phyloP scores from a whole-genome alignment of 2,888 invertebrate species.

The Diarsia brunnea region DNA sequence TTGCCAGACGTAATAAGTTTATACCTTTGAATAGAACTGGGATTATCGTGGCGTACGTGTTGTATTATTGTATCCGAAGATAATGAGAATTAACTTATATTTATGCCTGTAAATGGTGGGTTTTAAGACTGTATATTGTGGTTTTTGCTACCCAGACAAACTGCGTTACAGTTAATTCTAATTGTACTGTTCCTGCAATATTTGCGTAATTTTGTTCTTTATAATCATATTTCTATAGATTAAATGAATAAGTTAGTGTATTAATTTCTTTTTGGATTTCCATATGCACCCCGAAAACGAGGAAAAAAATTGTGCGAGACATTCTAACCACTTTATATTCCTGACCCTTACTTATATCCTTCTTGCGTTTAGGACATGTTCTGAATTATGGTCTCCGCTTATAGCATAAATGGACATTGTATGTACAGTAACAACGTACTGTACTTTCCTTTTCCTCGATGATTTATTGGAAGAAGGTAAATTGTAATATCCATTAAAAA shows the following conservation, averaged over 20 bases:
- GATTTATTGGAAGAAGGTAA: slow-evolving; percentile 62
- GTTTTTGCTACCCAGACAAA: not conserved
- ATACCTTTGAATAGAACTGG: slow-evolving; percentile 45
- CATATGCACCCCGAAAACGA: slow-evolving; percentile 1
- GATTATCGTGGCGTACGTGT: slow-evolving; percentile 46
- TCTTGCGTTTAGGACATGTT: slow-evolving; percentile 31
- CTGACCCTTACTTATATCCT: slow-evolving; percentile 31
- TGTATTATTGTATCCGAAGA: slow-evolving; percentile 36
- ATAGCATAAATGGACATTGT: slow-evolving; percentile 37
- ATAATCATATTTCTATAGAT: not conserved
- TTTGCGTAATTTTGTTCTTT: not conserved
- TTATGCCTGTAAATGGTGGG: slow-evolving; percentile 7
- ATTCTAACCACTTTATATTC: slow-evolving; percentile 24
- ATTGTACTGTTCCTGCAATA: not conserved
- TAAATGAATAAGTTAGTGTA: not conserved
- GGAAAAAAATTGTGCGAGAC: not conserved
- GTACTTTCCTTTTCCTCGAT: slow-evolving; percentile 42
- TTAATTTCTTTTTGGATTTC: not conserved
- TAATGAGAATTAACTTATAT: slow-evolving; percentile 35
- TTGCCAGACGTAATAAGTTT: slow-evolving; percentile 44
- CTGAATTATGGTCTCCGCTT: slow-evolving; percentile 43
- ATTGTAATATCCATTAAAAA: slow-evolving; percentile 72
- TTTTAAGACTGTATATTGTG: not conserved
- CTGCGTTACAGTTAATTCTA: not conserved
- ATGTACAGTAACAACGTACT: slow-evolving; percentile 34